phyloP scores from a whole-genome alignment of 2,888 invertebrate species.

The Cheilosia impressa region DNA sequence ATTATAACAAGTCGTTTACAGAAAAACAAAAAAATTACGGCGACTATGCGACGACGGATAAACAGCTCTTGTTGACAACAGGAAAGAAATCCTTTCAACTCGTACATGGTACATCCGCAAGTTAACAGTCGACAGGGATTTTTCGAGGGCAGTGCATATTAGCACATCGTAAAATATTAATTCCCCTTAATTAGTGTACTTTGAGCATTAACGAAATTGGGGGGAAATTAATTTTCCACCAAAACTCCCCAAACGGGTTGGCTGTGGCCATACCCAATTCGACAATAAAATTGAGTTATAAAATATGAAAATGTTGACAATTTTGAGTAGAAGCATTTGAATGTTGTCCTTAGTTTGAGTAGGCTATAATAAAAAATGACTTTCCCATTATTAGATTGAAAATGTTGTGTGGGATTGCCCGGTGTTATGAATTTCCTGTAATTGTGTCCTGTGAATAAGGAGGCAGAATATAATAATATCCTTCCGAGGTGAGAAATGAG shows the following conservation, averaged over 20 bases:
- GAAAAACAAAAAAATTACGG: constrained; percentile 24
- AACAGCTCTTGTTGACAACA: constrained; percentile 44
- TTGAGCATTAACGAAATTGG: constrained; percentile 63
- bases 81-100: constrained; percentile 71
- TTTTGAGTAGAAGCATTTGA: background rate
- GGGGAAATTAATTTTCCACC: constrained; percentile 61
- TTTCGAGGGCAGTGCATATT: constrained; percentile 69
- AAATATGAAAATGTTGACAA: constrained; percentile 10
- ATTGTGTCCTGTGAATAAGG: background rate
- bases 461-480: too few species aligned
- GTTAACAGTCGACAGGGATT: constrained; percentile 66
- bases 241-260: constrained; percentile 24
- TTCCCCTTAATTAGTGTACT: constrained; percentile 72
- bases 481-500: background rate
- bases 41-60: background rate
- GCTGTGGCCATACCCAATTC: constrained; percentile 5
- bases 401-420: background rate
- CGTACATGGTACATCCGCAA: constrained; percentile 65
- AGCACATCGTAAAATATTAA: constrained; percentile 75
- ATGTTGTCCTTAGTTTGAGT: background rate
- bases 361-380: too few species aligned
- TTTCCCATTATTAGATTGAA: background rate
- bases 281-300: constrained; percentile 47
- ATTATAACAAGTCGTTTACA: constrained; percentile 56
- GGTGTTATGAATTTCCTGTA: background rate